These are phyloP conservation scores for Actenoides lindsayi DNA, from an alignment of 2,113 vertebrate species.

Conservation along the genomic window DNA sequence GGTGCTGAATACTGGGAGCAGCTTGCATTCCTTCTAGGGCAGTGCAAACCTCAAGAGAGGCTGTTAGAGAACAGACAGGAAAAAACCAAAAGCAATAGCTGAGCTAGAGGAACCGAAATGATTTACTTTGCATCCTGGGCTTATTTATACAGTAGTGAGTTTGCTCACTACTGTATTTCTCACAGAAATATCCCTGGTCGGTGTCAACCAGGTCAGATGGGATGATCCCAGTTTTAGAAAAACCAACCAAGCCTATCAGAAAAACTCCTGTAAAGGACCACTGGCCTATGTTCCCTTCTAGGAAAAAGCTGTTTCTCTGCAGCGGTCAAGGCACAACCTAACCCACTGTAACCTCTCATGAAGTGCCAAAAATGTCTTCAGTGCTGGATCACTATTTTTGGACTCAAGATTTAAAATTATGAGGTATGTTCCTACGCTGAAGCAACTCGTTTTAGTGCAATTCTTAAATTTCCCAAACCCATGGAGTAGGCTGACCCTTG, in stretches of 20 bases:
- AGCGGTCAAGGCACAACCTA: background rate
- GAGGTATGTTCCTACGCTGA: background rate
- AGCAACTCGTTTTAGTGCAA: background rate
- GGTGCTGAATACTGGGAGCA: background rate
- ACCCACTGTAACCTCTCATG: rapidly evolving
- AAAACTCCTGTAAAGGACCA: background rate
- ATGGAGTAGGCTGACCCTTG: background rate
- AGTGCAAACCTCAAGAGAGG: background rate
- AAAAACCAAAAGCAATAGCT: background rate
- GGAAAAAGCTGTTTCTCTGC: background rate
- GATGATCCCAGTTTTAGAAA: background rate
- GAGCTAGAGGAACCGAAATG: background rate
- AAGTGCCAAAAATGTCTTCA: background rate
- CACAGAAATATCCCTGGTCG: background rate
- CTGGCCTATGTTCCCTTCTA: background rate
- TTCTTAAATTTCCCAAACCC: background rate
- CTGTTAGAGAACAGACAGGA: background rate
- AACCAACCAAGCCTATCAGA: background rate
- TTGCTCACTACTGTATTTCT: background rate
- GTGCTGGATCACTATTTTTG: background rate
- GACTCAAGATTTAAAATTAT: background rate
- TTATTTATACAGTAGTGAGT: background rate
- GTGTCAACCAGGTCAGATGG: background rate
- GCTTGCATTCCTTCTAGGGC: background rate
- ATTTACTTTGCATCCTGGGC: background rate